Evolutionary conservation across 2,888 invertebrate genomes (phyloP).

Genomic region (Drosophila nigricruria): DNA sequence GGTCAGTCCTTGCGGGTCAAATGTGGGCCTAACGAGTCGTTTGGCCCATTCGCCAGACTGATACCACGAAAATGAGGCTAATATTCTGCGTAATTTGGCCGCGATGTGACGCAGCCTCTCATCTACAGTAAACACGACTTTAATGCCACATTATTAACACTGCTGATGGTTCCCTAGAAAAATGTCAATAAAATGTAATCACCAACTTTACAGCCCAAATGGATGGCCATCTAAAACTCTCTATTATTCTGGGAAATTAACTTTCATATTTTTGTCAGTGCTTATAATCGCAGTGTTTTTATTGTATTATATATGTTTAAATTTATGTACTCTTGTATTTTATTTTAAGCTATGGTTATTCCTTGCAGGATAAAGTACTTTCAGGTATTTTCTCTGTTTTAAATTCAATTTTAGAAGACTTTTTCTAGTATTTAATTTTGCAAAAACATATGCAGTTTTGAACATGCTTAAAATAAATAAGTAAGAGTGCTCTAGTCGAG

Average conservation of each 20-base stretch:
- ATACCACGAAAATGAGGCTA: constrained; percentile 53
- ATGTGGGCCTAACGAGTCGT: constrained; percentile 12
- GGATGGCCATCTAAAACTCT: constrained; percentile 18
- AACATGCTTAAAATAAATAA: too few relatives aligned
- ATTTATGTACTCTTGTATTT: neutral
- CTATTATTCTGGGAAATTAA: constrained; percentile 25
- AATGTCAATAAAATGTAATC: constrained; percentile 41
- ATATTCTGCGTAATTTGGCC: constrained; percentile 67
- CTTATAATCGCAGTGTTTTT: neutral
- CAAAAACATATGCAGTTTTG: too few relatives aligned
- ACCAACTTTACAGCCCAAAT: constrained; percentile 29
- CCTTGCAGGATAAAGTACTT: neutral
- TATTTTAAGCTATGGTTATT: too few relatives aligned
- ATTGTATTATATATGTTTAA: neutral
- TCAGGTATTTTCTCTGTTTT: neutral
- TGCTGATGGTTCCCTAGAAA: constrained; percentile 44
- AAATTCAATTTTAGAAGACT: too few relatives aligned
- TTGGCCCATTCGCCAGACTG: constrained; percentile 45
- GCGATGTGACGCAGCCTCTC: constrained; percentile 24
- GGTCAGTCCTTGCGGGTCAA: constrained; percentile 44
- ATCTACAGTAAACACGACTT: constrained; percentile 42
- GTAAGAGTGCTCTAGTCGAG: too few relatives aligned
- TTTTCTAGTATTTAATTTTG: too few relatives aligned
- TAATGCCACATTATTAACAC: constrained; percentile 40
- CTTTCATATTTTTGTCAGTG: constrained; percentile 27